Conservation (phyloP, 2,888 invertebrate species). For the Eubasilissa splendida region DNA sequence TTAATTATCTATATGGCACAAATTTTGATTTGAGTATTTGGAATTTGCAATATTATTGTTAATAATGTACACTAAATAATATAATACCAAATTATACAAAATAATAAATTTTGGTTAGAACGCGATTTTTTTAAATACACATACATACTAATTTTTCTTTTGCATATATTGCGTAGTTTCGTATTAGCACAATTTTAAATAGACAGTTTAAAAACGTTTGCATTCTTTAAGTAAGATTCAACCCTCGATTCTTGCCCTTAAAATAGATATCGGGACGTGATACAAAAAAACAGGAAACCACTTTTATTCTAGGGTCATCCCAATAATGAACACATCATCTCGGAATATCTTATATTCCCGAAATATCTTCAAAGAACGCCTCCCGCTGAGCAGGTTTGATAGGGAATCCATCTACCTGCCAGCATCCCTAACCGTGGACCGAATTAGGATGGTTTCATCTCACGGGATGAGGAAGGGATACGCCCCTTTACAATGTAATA, state of each 20-base stretch:
- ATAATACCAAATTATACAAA: too few species aligned
- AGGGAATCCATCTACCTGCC: constrained; percentile 19
- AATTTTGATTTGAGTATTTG: too few species aligned
- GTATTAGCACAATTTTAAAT: too few species aligned
- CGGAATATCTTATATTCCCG: constrained; percentile 3
- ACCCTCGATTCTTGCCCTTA: neutral
- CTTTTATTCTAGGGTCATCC: neutral
- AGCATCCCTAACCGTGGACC: constrained; percentile 2
- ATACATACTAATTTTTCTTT: too few species aligned
- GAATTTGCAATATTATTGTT: too few species aligned
- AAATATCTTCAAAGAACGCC: constrained; percentile 3
- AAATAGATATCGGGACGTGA: neutral
- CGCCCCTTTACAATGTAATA: neutral
- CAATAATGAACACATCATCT: constrained; percentile 23
- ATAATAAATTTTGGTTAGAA: too few species aligned
- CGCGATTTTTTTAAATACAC: too few species aligned
- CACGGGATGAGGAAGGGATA: neutral
- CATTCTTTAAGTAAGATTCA: too few species aligned
- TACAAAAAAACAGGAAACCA: neutral
- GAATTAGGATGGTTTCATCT: constrained; percentile 16
- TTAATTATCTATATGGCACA: too few species aligned
- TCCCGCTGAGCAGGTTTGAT: constrained; percentile 6
- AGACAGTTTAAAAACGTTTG: too few species aligned
- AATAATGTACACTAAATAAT: too few species aligned
- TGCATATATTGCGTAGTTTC: too few species aligned